A percentile compares a stretch with the other conserved stretches of the same genome.
phyloP scores from a whole-genome alignment of 1,140 invertebrate species.

The Halyomorpha halys region DNA sequence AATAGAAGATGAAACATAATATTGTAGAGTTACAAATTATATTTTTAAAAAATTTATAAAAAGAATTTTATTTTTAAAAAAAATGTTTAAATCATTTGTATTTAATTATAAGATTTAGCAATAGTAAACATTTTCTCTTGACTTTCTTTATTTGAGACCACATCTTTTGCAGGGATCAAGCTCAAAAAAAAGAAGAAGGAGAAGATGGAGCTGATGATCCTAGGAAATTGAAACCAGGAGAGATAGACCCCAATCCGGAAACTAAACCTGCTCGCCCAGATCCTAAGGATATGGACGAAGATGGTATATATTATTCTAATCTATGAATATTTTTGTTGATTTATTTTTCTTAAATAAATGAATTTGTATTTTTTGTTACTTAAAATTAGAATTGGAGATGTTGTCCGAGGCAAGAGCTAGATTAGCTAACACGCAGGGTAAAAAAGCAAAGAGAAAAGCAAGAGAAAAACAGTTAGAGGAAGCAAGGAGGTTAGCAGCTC shows the following conservation, averaged over 20 bases:
- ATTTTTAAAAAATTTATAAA: no score
- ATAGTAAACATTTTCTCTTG: no score
- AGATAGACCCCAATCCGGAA: conserved; percentile 99
- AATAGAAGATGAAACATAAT: no score
- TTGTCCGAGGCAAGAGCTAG: conserved; percentile 95
- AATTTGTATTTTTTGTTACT: conserved; percentile 29
- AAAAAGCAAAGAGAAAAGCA: conserved; percentile 98
- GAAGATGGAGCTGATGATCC: conserved; percentile 88
- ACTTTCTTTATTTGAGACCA: neutral
- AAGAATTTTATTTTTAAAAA: no score
- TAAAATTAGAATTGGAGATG: conserved; percentile 85
- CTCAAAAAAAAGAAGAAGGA: conserved; percentile 94
- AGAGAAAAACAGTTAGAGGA: conserved; percentile 98
- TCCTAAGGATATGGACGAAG: conserved; percentile 99
- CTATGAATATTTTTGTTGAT: neutral
- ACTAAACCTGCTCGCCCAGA: conserved; percentile 98
- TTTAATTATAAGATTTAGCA: no score
- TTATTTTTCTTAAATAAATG: neutral
- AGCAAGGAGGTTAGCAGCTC: conserved; percentile 84
- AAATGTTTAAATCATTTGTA: no score
- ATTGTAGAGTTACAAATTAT: no score
- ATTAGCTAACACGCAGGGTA: conserved; percentile 97
- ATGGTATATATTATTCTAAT: conserved; percentile 53
- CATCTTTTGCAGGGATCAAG: conserved; percentile 70
- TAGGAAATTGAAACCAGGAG: conserved; percentile 91